Conservation (phyloP, 2,888 invertebrate genomes). For the Lepidochitona cinerea region DNA sequence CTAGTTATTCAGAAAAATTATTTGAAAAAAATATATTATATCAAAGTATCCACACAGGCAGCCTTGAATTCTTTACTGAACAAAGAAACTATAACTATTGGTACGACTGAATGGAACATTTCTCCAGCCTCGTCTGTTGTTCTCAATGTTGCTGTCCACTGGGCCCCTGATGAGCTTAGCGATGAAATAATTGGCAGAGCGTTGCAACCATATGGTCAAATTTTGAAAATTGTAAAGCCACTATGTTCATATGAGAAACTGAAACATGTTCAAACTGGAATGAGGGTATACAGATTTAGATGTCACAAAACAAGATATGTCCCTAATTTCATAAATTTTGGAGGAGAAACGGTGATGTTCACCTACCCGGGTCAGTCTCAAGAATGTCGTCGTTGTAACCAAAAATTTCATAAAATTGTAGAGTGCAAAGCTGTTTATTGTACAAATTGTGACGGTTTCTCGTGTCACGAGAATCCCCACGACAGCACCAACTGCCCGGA, state of each 20-base stretch:
- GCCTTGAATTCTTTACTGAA: too few relatives aligned
- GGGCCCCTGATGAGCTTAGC: not conserved
- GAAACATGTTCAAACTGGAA: not conserved
- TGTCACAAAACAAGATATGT: not conserved
- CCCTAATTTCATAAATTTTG: not conserved
- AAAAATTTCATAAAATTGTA: not conserved
- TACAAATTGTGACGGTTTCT: not conserved
- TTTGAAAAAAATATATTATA: too few relatives aligned
- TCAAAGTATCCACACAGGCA: too few relatives aligned
- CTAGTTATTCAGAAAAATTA: too few relatives aligned
- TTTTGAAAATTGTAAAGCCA: not conserved
- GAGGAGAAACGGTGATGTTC: not conserved
- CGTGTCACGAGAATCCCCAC: not conserved
- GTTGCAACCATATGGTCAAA: not conserved
- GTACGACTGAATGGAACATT: not conserved
- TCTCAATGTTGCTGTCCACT: not conserved
- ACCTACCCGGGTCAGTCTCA: not conserved
- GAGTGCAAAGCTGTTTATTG: not conserved
- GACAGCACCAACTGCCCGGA: not conserved
- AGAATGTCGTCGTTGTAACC: not conserved
- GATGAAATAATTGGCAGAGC: not conserved
- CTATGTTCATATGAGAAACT: not conserved
- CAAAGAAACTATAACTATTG: too few relatives aligned
- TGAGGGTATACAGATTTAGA: not conserved
- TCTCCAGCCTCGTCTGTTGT: not conserved